Conservation (phyloP, 2,797 vertebrate genomes). For the Austrolebias charrua region DNA sequence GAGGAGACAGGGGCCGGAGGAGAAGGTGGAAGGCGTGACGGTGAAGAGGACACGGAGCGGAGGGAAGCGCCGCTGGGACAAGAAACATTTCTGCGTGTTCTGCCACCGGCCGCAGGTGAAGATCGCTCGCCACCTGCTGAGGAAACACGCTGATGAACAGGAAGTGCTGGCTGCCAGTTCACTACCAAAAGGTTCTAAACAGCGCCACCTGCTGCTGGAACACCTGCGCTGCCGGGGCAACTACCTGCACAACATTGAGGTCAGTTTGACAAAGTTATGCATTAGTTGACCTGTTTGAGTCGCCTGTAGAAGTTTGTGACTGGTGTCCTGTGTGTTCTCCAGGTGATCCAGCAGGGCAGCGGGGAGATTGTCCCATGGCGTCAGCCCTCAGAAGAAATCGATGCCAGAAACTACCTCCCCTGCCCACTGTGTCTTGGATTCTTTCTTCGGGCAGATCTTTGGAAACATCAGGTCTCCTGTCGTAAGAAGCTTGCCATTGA, state of each 20-base stretch:
- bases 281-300: background rate
- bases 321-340: slow-evolving; percentile 9
- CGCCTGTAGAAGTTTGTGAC: background rate
- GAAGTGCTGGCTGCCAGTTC: slow-evolving; percentile 52
- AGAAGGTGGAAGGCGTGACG: slow-evolving; percentile 45
- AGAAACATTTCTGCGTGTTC: slow-evolving; percentile 67
- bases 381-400: slow-evolving; percentile 58
- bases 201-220: slow-evolving; percentile 64
- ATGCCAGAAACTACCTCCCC: slow-evolving; percentile 59
- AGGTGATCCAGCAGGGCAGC: slow-evolving; percentile 61
- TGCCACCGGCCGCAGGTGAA: slow-evolving; percentile 64
- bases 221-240: slow-evolving; percentile 63
- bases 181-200: slow-evolving; percentile 43
- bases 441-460: slow-evolving; percentile 61
- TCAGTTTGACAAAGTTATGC: background rate
- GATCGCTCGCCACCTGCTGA: slow-evolving; percentile 63
- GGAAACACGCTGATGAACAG: slow-evolving; percentile 52
- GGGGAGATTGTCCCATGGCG: slow-evolving; percentile 62
- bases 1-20: slow-evolving; percentile 39
- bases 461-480: slow-evolving; percentile 64
- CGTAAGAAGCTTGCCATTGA: slow-evolving; percentile 50
- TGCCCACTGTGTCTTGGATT: slow-evolving; percentile 64
- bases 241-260: slow-evolving; percentile 69
- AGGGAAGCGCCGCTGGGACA: slow-evolving; percentile 53
- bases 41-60: slow-evolving; percentile 51